phyloP scores from a whole-genome alignment of 1,140 invertebrate species.

The Maniola jurtina region DNA sequence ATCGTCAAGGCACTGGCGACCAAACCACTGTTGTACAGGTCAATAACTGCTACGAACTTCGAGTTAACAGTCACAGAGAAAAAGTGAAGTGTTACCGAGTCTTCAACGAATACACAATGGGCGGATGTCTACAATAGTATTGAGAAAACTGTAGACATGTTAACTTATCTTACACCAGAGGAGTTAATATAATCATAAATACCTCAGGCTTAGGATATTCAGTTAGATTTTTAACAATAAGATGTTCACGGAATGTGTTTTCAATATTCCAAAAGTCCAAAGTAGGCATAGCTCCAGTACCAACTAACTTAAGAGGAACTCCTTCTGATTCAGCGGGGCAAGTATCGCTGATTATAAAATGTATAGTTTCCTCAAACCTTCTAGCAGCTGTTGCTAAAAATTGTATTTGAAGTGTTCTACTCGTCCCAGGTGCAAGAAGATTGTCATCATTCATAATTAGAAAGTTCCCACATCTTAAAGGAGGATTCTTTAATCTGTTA shows the following conservation, averaged over 20 bases:
- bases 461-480: conserved; percentile 69
- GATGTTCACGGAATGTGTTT: conserved; percentile 68
- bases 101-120: conserved; percentile 68
- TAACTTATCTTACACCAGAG: not conserved
- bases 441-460: conserved; percentile 66
- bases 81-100: conserved; percentile 66
- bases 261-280: conserved; percentile 73
- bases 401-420: conserved; percentile 61
- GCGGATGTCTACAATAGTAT: conserved; percentile 54
- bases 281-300: conserved; percentile 66
- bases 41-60: conserved; percentile 49
- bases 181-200: conserved; percentile 5
- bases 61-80: conserved; percentile 62
- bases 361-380: conserved; percentile 64
- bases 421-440: conserved; percentile 61
- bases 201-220: conserved; percentile 68
- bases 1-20: conserved; percentile 61
- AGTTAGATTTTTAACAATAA: conserved; percentile 61
- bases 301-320: conserved; percentile 65
- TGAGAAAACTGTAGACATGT: not conserved
- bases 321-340: conserved; percentile 69
- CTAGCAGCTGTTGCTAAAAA: conserved; percentile 58
- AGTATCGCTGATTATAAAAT: conserved; percentile 71
- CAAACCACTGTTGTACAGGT: conserved; percentile 69
- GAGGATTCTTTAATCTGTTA: conserved; percentile 60